Evolutionary conservation across 2,113 vertebrate genomes (phyloP).

Genomic region (Bungarus multicinctus): DNA sequence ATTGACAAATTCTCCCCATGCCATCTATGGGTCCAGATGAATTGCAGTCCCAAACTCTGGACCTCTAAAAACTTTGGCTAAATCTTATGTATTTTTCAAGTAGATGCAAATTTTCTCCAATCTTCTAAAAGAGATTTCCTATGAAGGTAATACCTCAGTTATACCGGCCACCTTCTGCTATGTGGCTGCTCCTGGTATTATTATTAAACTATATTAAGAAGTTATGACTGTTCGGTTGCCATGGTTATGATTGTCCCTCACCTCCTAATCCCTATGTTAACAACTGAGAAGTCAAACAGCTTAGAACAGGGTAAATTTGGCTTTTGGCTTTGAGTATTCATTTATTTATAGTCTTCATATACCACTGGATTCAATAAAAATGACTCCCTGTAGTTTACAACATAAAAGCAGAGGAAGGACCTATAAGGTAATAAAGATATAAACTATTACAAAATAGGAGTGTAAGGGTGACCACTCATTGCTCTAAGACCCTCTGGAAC

Average conservation of each 20-base stretch:
- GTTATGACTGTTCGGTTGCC: background rate
- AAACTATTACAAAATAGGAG: background rate
- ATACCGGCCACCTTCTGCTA: background rate
- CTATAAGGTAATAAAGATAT: background rate
- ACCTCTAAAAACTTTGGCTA: background rate
- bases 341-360: background rate
- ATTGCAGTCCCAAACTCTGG: background rate
- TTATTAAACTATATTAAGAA: background rate
- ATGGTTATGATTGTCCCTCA: background rate
- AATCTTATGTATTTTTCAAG: background rate
- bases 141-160: background rate
- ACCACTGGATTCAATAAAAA: background rate
- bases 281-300: background rate
- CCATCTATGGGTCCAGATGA: background rate
- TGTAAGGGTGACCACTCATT: background rate
- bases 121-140: background rate
- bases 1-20: background rate
- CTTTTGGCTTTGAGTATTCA: background rate
- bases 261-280: background rate
- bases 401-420: background rate
- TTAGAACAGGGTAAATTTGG: background rate
- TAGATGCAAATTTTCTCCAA: background rate
- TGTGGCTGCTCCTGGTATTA: background rate
- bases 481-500: background rate
- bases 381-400: background rate